Conservation (phyloP, 2,113 vertebrate species). For the Pycnonotus jocosus region DNA sequence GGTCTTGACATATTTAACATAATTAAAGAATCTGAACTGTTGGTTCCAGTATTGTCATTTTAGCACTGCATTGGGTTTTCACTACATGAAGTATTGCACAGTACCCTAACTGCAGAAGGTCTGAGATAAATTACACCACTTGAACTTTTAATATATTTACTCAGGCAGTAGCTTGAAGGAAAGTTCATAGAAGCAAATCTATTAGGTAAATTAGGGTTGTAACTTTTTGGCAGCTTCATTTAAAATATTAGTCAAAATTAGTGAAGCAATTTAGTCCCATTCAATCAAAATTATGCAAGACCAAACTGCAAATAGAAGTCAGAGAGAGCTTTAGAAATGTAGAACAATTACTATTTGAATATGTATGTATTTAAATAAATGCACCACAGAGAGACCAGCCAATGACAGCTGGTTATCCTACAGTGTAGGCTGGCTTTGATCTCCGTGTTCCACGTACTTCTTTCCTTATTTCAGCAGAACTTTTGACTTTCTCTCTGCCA, state of each 20-base stretch:
- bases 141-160: constrained; percentile 11
- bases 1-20: rapidly evolving
- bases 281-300: constrained; percentile 18
- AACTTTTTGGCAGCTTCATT: not conserved
- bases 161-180: not conserved
- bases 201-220: not conserved
- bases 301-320: not conserved
- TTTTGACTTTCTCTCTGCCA: not conserved
- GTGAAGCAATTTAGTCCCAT: not conserved
- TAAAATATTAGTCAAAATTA: constrained; percentile 36
- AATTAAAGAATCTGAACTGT: not conserved
- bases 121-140: not conserved
- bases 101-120: not conserved
- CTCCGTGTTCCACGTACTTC: not conserved
- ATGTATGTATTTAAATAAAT: constrained; percentile 3
- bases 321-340: not conserved
- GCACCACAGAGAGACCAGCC: not conserved
- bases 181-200: not conserved
- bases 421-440: not conserved
- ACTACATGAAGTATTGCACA: not conserved
- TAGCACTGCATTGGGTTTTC: not conserved
- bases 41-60: not conserved
- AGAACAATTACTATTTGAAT: not conserved
- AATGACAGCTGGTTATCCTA: not conserved
- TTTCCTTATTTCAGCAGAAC: not conserved